Evolutionary conservation across 2,888 invertebrate genomes (phyloP).

Genomic region (Habrosyne pyritoides): DNA sequence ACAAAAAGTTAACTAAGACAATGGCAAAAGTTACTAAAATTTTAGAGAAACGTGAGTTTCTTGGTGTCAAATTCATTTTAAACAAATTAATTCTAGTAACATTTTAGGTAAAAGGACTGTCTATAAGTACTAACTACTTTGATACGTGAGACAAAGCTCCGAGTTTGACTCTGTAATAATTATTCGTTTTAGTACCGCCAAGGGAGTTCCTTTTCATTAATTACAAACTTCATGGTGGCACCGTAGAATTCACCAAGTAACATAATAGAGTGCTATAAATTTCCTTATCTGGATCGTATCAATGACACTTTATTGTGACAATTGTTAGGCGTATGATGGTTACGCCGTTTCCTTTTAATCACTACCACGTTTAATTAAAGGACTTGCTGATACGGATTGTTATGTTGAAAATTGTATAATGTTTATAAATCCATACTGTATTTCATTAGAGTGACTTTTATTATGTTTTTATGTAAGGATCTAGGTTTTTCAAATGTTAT

Average conservation of each 20-base stretch:
- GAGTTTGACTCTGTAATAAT: slow-evolving; percentile 14
- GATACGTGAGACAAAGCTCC: slow-evolving; percentile 11
- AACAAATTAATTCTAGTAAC: background rate
- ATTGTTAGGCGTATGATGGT: slow-evolving; percentile 27
- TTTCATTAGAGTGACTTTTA: too few relatives aligned
- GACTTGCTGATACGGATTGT: background rate
- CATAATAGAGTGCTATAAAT: slow-evolving; percentile 48
- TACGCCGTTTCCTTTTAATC: slow-evolving; percentile 26
- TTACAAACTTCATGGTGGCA: slow-evolving; percentile 54
- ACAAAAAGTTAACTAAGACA: background rate
- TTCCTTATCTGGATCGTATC: slow-evolving; percentile 39
- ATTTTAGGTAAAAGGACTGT: slow-evolving; percentile 4
- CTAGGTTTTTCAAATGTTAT: too few relatives aligned
- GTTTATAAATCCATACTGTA: too few relatives aligned
- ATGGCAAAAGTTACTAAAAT: background rate
- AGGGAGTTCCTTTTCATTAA: slow-evolving; percentile 49
- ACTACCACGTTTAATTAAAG: background rate
- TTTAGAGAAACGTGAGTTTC: background rate
- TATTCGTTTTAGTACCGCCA: slow-evolving; percentile 16
- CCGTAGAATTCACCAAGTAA: slow-evolving; percentile 38
- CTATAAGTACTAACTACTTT: slow-evolving; percentile 8
- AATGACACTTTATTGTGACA: slow-evolving; percentile 34
- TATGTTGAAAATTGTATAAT: too few relatives aligned
- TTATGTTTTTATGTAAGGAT: too few relatives aligned
- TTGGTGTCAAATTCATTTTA: background rate